Evolutionary conservation across 2,888 invertebrate genomes (phyloP), one percentile per base, ranked within the genome.

Genomic region (Portevinia maculata): DNA sequence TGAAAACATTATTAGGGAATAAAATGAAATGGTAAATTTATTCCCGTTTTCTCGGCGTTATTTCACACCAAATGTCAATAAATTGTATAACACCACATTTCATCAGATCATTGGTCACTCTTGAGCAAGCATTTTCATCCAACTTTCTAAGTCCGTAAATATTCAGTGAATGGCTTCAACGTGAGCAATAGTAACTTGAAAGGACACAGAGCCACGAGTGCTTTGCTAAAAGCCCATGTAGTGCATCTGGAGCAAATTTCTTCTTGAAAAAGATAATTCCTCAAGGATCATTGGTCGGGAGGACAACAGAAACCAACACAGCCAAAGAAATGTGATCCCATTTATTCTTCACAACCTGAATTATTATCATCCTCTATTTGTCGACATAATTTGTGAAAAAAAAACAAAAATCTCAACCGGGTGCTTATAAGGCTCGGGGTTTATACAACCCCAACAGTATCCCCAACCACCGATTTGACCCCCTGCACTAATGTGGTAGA

Each of bases 401-500:
- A 39, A 57, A 39, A 1, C 1, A 19, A 55, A 55, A 37, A 55
- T 52, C 17, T 15, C 52, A 30, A 30, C 30, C 9, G 15, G 24
- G 24, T 3, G 37, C 37, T 5, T 13, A 13, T 17, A 15, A 41
- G 8, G 17, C 1, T n/a, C 5, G 4, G 13, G 7, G 17, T 9
- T 17, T 41, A 17, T n/a, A 34, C 34, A 15, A 48, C 17, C 28
- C 37, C 48, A 48, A 37, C 69, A 39, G 21, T 57, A 57, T 46
- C 46, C 17, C 37, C 55, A 15, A 55, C 67, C 24, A 41, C 53
- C 32, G 44, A 41, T 59, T 19, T 37, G 48, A 48, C 55, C 46
- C 34, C 21, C 21, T 44, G 44, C 46, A 21, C 32, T 46, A 46
- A 37, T 69, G 69, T 57, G 69, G 19, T 44, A 57, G 59, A 37